A percentile compares a stretch with the other conserved stretches of the same genome.
Conservation (phyloP, 2,888 invertebrate species). For the Cremastinae sp. region DNA sequence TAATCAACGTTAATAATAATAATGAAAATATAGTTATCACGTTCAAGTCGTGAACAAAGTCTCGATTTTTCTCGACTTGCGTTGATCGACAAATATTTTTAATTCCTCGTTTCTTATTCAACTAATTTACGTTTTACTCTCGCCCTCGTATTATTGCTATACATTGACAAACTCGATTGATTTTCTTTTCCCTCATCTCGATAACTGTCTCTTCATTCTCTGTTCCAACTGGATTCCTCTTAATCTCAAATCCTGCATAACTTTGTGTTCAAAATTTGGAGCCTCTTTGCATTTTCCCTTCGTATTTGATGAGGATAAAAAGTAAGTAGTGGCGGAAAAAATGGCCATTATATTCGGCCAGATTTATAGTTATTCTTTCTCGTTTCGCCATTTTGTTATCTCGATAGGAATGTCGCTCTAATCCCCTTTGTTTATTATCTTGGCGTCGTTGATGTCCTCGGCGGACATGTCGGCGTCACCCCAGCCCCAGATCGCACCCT, state of each 20-base stretch:
- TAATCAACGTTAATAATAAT: too few relatives aligned
- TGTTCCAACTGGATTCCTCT: too few relatives aligned
- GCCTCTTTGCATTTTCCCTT: not conserved
- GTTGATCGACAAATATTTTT: not conserved
- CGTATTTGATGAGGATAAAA: too few relatives aligned
- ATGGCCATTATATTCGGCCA: too few relatives aligned
- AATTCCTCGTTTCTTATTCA: not conserved
- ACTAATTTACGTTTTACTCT: slow-evolving; percentile 1
- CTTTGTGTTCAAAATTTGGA: too few relatives aligned
- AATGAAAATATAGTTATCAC: too few relatives aligned
- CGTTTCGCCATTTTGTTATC: not conserved
- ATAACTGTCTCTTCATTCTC: too few relatives aligned
- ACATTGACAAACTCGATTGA: not conserved
- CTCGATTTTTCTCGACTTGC: too few relatives aligned
- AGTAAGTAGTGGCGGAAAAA: too few relatives aligned
- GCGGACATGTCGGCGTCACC: slow-evolving; percentile 88
- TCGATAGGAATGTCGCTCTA: slow-evolving; percentile 51
- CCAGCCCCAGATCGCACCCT: slow-evolving; percentile 89
- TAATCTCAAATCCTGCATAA: too few relatives aligned
- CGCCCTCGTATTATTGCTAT: too few relatives aligned
- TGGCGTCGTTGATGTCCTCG: slow-evolving; percentile 83
- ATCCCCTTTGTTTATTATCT: slow-evolving; percentile 75
- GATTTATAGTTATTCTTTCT: slow-evolving; percentile 9
- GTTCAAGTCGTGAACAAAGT: too few relatives aligned
- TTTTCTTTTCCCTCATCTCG: not conserved